These are phyloP conservation scores for Diachrysia chrysitis DNA, from an alignment of 2,888 invertebrate genomes.

Conservation along the genomic window DNA sequence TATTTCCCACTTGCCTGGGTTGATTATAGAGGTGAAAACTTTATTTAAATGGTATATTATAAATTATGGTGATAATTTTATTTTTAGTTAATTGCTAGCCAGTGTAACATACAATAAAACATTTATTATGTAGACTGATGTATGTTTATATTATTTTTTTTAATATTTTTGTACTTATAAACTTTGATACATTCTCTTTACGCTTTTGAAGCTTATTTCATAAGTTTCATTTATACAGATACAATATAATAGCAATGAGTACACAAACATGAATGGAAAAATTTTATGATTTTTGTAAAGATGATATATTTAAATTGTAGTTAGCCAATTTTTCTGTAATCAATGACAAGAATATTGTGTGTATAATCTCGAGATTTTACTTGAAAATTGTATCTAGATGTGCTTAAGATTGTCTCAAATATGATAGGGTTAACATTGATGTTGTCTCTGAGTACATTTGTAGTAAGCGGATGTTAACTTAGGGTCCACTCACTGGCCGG, in stretches of 20 bases:
- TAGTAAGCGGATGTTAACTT: slow-evolving; percentile 18
- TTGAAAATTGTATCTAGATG: slow-evolving; percentile 46
- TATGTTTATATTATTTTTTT: slow-evolving; percentile 63
- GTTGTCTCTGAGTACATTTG: slow-evolving; percentile 11
- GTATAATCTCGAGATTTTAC: slow-evolving; percentile 64
- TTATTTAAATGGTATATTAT: slow-evolving; percentile 49
- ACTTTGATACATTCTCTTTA: slow-evolving; percentile 61
- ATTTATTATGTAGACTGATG: slow-evolving; percentile 62
- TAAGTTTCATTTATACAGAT: slow-evolving; percentile 49
- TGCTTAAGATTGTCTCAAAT: slow-evolving; percentile 49
- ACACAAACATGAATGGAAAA: slow-evolving; percentile 28
- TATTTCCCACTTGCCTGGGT: slow-evolving; percentile 24
- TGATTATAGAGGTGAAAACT: slow-evolving; percentile 51
- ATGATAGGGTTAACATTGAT: slow-evolving; percentile 47
- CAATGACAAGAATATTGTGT: slow-evolving; percentile 72
- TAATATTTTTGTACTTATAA: slow-evolving; percentile 56
- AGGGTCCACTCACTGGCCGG: slow-evolving; percentile 2
- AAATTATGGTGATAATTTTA: slow-evolving; percentile 58
- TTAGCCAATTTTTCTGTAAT: slow-evolving; percentile 82
- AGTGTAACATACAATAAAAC: slow-evolving; percentile 48
- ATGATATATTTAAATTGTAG: slow-evolving; percentile 74
- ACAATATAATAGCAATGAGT: slow-evolving; percentile 29
- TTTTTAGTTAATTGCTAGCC: slow-evolving; percentile 61
- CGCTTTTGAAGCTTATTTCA: slow-evolving; percentile 56
- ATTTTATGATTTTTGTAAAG: slow-evolving; percentile 42